Evolutionary conservation across 2,797 vertebrate species (phyloP).

Genomic region (Labeo calbasu): DNA sequence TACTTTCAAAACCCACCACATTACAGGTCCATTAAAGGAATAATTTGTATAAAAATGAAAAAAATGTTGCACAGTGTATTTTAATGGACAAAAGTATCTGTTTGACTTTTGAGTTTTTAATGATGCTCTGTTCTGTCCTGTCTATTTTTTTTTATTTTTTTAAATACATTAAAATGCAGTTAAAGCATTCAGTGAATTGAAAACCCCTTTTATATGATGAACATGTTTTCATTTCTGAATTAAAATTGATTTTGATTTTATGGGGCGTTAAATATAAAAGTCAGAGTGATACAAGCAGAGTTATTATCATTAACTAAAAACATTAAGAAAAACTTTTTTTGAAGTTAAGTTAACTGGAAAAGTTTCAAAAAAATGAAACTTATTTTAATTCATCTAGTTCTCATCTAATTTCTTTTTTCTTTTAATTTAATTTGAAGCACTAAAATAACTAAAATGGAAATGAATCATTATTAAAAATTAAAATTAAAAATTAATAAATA

Average conservation of each 20-base stretch:
- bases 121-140: neutral
- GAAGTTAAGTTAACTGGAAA: neutral
- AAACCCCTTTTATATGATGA: neutral
- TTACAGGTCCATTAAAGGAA: slow-evolving; percentile 12
- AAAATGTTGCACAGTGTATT: neutral
- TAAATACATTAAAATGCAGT: neutral
- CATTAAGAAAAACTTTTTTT: neutral
- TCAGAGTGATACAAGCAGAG: neutral
- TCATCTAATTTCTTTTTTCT: neutral
- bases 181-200: neutral
- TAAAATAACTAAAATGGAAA: neutral
- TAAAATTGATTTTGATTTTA: neutral
- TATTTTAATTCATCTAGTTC: neutral
- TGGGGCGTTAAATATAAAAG: neutral
- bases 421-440: neutral
- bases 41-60: neutral
- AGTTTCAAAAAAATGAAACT: neutral
- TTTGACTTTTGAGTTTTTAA: neutral
- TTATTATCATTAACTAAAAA: neutral
- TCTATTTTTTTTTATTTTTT: too few relatives aligned
- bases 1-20: neutral
- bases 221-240: neutral
- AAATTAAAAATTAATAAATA: too few relatives aligned
- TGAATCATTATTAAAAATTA: neutral
- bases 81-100: slow-evolving; percentile 3